Conservation (phyloP, 2,113 vertebrate species). For the Chelonoidis abingdonii region DNA sequence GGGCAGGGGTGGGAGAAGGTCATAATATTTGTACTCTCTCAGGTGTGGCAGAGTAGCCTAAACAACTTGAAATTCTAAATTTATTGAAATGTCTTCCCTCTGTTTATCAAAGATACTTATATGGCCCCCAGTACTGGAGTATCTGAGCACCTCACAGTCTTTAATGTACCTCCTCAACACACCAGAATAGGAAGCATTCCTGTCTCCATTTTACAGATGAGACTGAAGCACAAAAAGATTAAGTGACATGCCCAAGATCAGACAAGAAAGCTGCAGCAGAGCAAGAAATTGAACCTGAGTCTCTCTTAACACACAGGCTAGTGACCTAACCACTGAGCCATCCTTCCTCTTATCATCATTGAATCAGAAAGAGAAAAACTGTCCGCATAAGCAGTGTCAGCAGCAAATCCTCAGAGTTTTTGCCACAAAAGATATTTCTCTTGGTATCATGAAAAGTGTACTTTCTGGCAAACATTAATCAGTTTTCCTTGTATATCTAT, state of each 20-base stretch:
- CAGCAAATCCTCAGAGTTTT: neutral
- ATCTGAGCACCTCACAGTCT: neutral
- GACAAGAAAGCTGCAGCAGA: neutral
- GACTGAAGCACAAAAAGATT: neutral
- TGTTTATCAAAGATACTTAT: too few relatives aligned
- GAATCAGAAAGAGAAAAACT: neutral
- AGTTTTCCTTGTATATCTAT: neutral
- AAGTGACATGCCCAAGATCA: neutral
- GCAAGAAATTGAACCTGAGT: neutral
- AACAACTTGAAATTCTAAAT: neutral
- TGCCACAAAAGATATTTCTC: neutral
- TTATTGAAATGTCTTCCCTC: neutral
- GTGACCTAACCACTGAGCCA: neutral
- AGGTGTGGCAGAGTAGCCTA: neutral
- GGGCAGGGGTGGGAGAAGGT: neutral
- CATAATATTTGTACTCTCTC: neutral
- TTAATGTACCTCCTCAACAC: too few relatives aligned
- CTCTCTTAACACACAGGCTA: neutral
- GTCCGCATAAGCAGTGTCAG: neutral
- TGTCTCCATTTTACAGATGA: neutral
- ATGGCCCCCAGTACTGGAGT: neutral
- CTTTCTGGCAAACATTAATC: neutral
- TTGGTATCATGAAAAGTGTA: neutral
- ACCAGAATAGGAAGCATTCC: neutral
- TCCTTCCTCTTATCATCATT: neutral